These are phyloP conservation scores for Characodon lateralis DNA, from an alignment of 2,797 vertebrate genomes.

Conservation along the genomic window DNA sequence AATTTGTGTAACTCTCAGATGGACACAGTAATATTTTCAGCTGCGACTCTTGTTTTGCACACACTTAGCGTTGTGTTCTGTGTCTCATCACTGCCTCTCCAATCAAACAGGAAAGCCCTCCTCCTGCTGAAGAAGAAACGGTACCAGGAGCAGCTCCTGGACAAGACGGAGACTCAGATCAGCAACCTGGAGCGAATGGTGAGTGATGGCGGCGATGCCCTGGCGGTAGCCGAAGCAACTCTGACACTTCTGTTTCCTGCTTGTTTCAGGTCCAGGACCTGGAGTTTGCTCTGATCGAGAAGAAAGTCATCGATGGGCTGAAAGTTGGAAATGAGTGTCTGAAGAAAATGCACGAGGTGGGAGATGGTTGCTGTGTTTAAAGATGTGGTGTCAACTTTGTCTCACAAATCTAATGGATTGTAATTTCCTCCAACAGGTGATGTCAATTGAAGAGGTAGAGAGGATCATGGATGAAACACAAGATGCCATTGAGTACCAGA, in stretches of 20 bases:
- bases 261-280: constrained; percentile 84
- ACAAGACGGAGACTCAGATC: constrained; percentile 94
- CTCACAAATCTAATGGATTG: background rate
- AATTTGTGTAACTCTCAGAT: background rate
- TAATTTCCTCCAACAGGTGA: constrained; percentile 76
- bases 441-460: constrained; percentile 96
- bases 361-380: constrained; percentile 52
- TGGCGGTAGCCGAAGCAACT: too few species aligned
- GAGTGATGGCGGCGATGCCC: background rate
- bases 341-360: constrained; percentile 89
- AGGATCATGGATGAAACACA: constrained; percentile 95
- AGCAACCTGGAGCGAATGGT: constrained; percentile 95
- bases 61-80: background rate
- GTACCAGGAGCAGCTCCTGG: constrained; percentile 92
- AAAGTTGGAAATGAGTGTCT: constrained; percentile 94
- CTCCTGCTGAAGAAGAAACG: constrained; percentile 94
- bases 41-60: too few species aligned
- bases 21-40: background rate
- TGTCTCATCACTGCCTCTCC: background rate
- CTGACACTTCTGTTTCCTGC: constrained; percentile 44
- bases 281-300: constrained; percentile 94
- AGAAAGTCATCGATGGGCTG: constrained; percentile 92
- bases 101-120: constrained; percentile 85
- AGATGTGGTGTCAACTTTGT: too few species aligned
- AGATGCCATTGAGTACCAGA: constrained; percentile 93